Percentiles rank a stretch among this genome's conserved stretches.
Evolutionary conservation across 2,888 invertebrate species (phyloP).

Genomic region (Merodon equestris): DNA sequence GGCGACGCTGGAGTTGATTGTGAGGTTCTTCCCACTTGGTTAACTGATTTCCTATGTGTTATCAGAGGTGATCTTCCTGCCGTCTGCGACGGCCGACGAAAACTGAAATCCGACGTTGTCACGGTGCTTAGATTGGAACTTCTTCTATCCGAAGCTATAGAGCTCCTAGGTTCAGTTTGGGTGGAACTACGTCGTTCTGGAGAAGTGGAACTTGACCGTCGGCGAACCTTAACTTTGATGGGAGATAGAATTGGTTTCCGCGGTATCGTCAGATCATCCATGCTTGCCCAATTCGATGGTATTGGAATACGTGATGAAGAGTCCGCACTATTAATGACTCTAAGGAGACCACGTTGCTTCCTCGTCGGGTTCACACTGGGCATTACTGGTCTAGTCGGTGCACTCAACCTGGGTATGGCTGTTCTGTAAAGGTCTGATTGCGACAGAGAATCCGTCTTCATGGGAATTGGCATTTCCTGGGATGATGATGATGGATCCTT

Average conservation of each 20-base stretch:
- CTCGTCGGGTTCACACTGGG: conserved; percentile 77
- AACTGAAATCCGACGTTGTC: conserved; percentile 78
- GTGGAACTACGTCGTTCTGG: conserved; percentile 77
- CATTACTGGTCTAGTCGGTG: conserved; percentile 73
- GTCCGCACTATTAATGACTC: conserved; percentile 74
- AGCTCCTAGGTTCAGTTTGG: conserved; percentile 73
- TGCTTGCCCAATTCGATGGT: conserved; percentile 75
- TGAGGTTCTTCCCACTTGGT: conserved; percentile 53
- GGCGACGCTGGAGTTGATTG: conserved; percentile 51
- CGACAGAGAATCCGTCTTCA: conserved; percentile 70
- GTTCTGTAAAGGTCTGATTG: conserved; percentile 75
- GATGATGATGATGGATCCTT: conserved; percentile 74
- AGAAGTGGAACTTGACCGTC: conserved; percentile 76
- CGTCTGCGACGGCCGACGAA: conserved; percentile 73
- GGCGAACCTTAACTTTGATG: conserved; percentile 65
- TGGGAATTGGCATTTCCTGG: conserved; percentile 70
- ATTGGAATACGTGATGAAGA: conserved; percentile 72
- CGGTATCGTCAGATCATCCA: conserved; percentile 73
- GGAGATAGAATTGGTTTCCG: conserved; percentile 69
- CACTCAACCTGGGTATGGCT: conserved; percentile 74
- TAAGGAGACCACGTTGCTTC: conserved; percentile 75
- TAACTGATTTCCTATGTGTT: conserved; percentile 58
- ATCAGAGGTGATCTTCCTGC: conserved; percentile 35
- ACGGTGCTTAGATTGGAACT: conserved; percentile 77
- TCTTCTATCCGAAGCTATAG: conserved; percentile 74